phyloP scores from a whole-genome alignment of 2,113 vertebrate species.

The Bufo gargarizans region DNA sequence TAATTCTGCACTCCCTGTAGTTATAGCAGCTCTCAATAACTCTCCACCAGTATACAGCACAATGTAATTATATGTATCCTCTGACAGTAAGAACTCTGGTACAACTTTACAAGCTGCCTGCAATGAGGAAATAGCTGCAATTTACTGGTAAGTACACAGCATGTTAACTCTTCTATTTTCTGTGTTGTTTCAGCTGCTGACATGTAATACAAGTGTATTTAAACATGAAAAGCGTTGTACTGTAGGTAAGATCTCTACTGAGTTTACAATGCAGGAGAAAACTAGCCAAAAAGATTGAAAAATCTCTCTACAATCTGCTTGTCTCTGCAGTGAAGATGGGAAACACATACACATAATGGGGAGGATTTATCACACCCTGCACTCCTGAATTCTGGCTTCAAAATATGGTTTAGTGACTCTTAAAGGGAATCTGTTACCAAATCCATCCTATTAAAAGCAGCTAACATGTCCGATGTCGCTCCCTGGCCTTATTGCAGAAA shows the following conservation, averaged over 20 bases:
- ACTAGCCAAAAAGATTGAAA: not conserved
- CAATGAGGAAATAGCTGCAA: not conserved
- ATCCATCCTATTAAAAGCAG: no score
- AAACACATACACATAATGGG: no score
- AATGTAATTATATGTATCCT: slow-evolving; percentile 12
- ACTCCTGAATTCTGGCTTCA: no score
- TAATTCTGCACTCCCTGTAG: not conserved
- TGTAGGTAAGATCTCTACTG: not conserved
- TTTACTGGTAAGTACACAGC: not conserved
- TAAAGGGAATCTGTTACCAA: no score
- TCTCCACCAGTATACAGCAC: not conserved
- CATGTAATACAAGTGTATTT: not conserved
- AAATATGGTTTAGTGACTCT: no score
- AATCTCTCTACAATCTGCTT: not conserved
- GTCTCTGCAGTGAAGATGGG: no score
- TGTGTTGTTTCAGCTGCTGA: not conserved
- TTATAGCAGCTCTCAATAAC: not conserved
- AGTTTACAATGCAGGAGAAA: not conserved
- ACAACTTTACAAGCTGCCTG: not conserved
- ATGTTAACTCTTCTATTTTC: not conserved
- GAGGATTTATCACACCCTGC: no score
- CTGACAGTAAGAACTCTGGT: not conserved
- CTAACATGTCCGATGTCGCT: no score
- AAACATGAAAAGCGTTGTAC: not conserved
- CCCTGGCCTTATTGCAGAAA: no score